Evolutionary conservation across 2,888 invertebrate species (phyloP).

Genomic region (Lithosia quadra): DNA sequence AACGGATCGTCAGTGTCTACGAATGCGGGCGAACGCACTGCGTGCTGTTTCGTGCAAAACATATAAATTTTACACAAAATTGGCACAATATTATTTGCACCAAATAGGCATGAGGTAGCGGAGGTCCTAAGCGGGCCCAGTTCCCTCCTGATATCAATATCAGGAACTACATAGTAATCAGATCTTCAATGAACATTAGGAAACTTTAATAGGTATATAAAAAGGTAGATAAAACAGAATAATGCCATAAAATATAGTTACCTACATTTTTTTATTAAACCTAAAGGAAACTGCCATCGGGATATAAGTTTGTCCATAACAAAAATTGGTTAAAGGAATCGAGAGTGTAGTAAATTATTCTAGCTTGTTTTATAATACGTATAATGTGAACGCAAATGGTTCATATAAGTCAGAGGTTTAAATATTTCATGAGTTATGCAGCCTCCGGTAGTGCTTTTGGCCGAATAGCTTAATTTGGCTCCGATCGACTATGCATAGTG

Average conservation of each 20-base stretch:
- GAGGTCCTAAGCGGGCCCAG: neutral
- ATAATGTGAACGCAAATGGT: slow-evolving; percentile 19
- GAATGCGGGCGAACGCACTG: too few relatives aligned
- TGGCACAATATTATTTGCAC: too few relatives aligned
- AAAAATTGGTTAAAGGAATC: neutral
- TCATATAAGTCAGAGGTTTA: slow-evolving; percentile 50
- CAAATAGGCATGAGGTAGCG: neutral
- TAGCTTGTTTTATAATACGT: neutral
- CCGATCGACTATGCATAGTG: slow-evolving; percentile 57
- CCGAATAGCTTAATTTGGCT: slow-evolving; percentile 60
- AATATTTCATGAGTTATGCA: slow-evolving; percentile 65
- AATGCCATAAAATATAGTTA: too few relatives aligned
- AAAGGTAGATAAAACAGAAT: too few relatives aligned
- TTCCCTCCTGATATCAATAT: neutral
- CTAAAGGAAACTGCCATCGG: too few relatives aligned
- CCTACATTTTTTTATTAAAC: neutral
- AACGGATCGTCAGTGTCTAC: neutral
- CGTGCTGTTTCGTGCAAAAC: too few relatives aligned
- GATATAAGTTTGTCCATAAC: neutral
- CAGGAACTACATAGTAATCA: neutral
- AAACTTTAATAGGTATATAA: neutral
- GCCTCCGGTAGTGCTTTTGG: slow-evolving; percentile 50
- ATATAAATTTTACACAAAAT: too few relatives aligned
- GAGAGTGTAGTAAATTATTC: neutral
- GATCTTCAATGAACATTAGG: neutral